Conservation (phyloP, 1,140 invertebrate species). For the Drosophila mojavensis region DNA sequence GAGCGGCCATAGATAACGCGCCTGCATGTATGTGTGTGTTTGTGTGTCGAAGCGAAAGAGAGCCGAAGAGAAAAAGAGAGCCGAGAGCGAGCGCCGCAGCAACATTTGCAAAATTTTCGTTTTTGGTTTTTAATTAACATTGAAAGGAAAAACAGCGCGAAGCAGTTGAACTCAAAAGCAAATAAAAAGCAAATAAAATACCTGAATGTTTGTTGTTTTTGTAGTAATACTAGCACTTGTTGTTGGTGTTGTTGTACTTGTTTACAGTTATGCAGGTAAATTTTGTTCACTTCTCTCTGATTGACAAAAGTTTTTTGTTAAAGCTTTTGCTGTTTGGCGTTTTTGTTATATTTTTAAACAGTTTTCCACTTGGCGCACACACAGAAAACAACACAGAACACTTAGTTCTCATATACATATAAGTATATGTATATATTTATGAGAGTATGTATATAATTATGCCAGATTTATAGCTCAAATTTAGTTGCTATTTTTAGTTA, state of each 20-base stretch:
- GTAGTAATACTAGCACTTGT: not conserved
- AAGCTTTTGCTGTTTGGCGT: constrained; percentile 29
- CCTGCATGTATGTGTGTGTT: not conserved
- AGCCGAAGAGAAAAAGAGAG: not conserved
- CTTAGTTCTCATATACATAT: constrained; percentile 15
- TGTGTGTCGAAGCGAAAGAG: not conserved
- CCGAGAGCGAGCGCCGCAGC: not conserved
- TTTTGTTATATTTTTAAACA: constrained; percentile 69
- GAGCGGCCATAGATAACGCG: constrained; percentile 4
- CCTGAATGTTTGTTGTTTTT: constrained; percentile 9
- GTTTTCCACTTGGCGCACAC: constrained; percentile 61
- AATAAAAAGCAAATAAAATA: constrained; percentile 22
- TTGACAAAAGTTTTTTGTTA: constrained; percentile 23
- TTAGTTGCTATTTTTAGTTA: constrained; percentile 56
- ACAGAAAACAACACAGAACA: constrained; percentile 28
- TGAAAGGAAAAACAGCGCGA: constrained; percentile 8
- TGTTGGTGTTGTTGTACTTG: constrained; percentile 12
- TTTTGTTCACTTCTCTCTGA: constrained; percentile 4
- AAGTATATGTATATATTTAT: not conserved
- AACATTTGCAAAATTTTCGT: constrained; percentile 24
- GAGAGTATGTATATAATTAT: not conserved
- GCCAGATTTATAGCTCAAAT: constrained; percentile 29
- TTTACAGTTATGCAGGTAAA: constrained; percentile 16
- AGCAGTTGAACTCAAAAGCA: constrained; percentile 22
- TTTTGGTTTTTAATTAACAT: constrained; percentile 28